Percentiles rank a stretch among this genome's conserved stretches.
phyloP scores from a whole-genome alignment of 2,888 invertebrate species.

The Polia nebulosa region DNA sequence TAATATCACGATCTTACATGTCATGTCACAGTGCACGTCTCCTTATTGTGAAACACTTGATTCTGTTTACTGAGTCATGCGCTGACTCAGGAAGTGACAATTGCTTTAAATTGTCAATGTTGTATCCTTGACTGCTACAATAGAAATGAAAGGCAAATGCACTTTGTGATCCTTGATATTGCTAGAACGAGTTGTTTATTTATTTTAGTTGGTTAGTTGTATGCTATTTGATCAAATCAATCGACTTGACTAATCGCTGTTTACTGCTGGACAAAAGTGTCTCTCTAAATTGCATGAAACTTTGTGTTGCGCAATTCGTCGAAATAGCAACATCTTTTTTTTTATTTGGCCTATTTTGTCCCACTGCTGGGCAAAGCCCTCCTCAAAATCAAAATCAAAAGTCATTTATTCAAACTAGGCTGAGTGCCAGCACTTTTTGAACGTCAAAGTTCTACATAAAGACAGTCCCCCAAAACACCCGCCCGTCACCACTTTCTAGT shows the following conservation, averaged over 20 bases:
- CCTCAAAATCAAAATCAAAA: no score
- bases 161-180: slow-evolving; percentile 2
- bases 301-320: no score
- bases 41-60: slow-evolving; percentile 5
- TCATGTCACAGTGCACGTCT: neutral
- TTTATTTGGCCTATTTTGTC: no score
- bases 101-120: slow-evolving; percentile 54
- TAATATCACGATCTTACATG: no score
- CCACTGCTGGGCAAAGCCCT: no score
- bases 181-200: neutral
- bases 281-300: neutral
- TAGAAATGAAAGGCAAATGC: slow-evolving; percentile 8
- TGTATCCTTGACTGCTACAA: slow-evolving; percentile 17
- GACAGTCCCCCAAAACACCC: no score
- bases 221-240: neutral
- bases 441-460: no score
- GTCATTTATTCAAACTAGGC: no score
- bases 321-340: no score
- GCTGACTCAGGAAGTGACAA: slow-evolving; percentile 43
- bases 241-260: neutral
- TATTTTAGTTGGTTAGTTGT: no score
- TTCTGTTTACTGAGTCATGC: slow-evolving; percentile 28
- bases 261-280: neutral
- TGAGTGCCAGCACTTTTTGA: no score
- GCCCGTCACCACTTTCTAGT: no score